phyloP scores from a whole-genome alignment of 2,888 invertebrate species.

The Trichogramma evanescens region DNA sequence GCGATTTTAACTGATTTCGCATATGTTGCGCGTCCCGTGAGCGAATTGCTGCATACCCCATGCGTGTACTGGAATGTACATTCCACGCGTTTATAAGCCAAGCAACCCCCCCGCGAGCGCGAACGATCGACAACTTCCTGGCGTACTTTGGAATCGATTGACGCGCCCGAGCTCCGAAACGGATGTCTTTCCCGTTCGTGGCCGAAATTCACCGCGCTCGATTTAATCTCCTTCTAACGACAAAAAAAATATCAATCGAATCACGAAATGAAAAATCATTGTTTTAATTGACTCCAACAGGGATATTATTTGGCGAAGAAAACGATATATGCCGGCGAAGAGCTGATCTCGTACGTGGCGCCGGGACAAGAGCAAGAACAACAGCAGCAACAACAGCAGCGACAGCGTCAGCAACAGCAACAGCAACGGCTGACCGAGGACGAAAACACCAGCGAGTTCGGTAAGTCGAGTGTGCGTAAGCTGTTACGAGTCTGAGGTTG shows the following conservation, averaged over 20 bases:
- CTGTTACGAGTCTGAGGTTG: too few relatives aligned
- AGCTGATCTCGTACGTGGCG: constrained; percentile 49
- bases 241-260: not conserved
- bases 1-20: constrained; percentile 33
- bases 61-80: constrained; percentile 21
- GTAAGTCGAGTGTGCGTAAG: constrained; percentile 31
- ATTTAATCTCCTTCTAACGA: constrained; percentile 2
- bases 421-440: constrained; percentile 31
- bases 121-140: constrained; percentile 21
- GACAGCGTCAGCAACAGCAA: not conserved
- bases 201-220: constrained; percentile 10
- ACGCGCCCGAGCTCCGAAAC: not conserved
- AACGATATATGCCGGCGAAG: too few relatives aligned
- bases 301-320: too few relatives aligned
- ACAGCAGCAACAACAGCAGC: not conserved
- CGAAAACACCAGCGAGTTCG: constrained; percentile 58
- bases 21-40: constrained; percentile 27
- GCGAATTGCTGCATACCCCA: not conserved
- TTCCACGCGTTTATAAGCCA: constrained; percentile 16
- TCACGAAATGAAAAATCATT: not conserved
- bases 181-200: not conserved
- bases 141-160: constrained; percentile 17
- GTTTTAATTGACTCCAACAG: too few relatives aligned
- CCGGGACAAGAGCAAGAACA: constrained; percentile 50
- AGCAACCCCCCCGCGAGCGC: constrained; percentile 15